These are phyloP conservation scores for Chaetoderma sp. DNA, from an alignment of 2,888 invertebrate genomes.

Conservation along the genomic window DNA sequence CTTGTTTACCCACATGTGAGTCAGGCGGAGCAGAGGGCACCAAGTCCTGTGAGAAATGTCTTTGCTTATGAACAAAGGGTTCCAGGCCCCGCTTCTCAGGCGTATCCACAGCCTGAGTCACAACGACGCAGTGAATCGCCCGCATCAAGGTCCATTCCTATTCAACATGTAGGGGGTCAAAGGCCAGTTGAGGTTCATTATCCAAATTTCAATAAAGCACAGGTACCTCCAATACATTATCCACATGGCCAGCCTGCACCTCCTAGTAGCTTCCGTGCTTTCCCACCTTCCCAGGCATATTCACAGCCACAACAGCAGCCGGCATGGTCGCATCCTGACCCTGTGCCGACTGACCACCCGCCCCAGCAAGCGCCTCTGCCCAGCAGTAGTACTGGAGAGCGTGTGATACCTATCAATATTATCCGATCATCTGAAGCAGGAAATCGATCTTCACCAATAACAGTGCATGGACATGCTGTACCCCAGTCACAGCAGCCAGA, in stretches of 20 bases:
- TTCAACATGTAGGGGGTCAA: no score
- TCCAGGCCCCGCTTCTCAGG: no score
- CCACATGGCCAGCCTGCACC: background rate
- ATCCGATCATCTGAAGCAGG: background rate
- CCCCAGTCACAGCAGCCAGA: slow-evolving; percentile 8
- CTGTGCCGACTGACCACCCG: background rate
- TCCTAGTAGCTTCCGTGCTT: background rate
- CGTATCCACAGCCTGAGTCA: no score
- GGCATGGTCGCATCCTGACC: slow-evolving; percentile 8
- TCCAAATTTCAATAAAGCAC: no score
- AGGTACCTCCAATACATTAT: background rate
- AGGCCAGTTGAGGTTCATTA: no score
- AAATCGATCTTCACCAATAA: background rate
- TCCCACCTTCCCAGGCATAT: background rate
- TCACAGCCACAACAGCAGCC: slow-evolving; percentile 14
- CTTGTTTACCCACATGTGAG: no score
- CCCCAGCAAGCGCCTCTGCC: slow-evolving; percentile 2
- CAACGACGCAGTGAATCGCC: no score
- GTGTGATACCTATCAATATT: background rate
- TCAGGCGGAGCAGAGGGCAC: no score
- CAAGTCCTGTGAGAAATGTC: no score
- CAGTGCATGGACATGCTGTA: background rate
- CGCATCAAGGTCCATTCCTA: no score
- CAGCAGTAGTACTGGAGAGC: no score
- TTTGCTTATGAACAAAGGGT: no score